Percentiles rank a stretch among this genome's conserved stretches.
Conservation (phyloP, 2,888 invertebrate genomes). For the Ommatoiulus sabulosus region DNA sequence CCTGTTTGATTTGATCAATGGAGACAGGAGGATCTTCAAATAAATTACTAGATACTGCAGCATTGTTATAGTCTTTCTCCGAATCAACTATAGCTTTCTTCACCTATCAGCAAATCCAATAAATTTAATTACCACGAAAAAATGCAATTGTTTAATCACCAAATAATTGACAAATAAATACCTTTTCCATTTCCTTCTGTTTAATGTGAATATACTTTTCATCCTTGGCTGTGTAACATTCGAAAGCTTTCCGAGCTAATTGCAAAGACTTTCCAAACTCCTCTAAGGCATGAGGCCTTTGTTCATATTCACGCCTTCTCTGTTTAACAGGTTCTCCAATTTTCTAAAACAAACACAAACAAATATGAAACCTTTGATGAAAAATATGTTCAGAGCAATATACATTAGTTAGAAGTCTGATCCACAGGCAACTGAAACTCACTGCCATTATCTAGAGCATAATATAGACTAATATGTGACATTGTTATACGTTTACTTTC, state of each 20-base stretch:
- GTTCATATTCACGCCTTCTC: constrained; percentile 83
- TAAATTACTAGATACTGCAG: background rate
- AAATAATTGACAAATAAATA: constrained; percentile 67
- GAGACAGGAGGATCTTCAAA: constrained; percentile 81
- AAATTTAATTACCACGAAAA: background rate
- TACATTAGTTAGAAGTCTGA: too few relatives aligned
- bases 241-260: constrained; percentile 80
- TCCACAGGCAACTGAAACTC: too few relatives aligned
- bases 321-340: constrained; percentile 91
- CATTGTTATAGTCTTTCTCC: constrained; percentile 80
- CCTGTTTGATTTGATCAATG: constrained; percentile 81
- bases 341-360: constrained; percentile 71
- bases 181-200: constrained; percentile 77
- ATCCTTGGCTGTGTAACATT: constrained; percentile 76
- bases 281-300: constrained; percentile 83
- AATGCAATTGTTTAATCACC: background rate
- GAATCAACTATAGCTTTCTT: constrained; percentile 78
- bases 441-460: too few relatives aligned
- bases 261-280: constrained; percentile 83
- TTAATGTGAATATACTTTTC: constrained; percentile 83
- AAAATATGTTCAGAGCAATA: too few relatives aligned
- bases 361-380: too few relatives aligned
- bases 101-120: constrained; percentile 67
- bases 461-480: too few relatives aligned
- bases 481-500: too few relatives aligned